Evolutionary conservation across 2,113 vertebrate species (phyloP), one percentile per base, ranked within the genome.

Genomic region (Anoplopoma fimbria): DNA sequence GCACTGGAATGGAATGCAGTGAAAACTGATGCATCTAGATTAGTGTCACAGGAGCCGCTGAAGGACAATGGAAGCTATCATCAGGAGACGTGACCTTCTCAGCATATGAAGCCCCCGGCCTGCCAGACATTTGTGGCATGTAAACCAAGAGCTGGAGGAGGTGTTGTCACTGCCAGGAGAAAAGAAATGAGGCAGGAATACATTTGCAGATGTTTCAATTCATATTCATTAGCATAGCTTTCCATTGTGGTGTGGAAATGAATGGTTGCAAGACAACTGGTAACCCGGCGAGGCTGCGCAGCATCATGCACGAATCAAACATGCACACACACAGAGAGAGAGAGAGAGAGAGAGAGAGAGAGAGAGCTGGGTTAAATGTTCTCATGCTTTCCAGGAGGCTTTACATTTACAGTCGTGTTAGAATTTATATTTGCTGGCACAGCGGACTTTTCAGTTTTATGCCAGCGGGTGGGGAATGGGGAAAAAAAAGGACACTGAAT

Each of bases 11-110:
- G 89, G 69, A 40, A 82, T 79, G 79, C 74, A 77, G 89, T 90
- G 93, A 93, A 93, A 93, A 93, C 92, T 87, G 93, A 95, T 93
- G 92, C 87, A 91, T 94, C 91, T 90, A 90, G 93, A 94, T 95
- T 93, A 91, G 90, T 92, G 92, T 95, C 93, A 90, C 89, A 88
- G 87, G 89, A 91, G 78, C 69, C 5, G 82, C 89, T 91, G 93
- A 94, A 95, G 93, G 95, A 93, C 93, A 92, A 91, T 90, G 89
- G 85, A 83, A 83, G 73, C 82, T 80, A 86, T 75, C 77, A 83
- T 87, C 91, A 74, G 58, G 91, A 89, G 93, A 93, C 63, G 57
- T 92, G 93, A 95, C 94, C 95, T 95, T 93, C 89, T 85, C 84
- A 75, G 74, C 73, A 86, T 89, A 87, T 80, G 85, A 88, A 84